phyloP scores from a whole-genome alignment of 2,797 vertebrate genomes.

The Poeciliopsis turneri region DNA sequence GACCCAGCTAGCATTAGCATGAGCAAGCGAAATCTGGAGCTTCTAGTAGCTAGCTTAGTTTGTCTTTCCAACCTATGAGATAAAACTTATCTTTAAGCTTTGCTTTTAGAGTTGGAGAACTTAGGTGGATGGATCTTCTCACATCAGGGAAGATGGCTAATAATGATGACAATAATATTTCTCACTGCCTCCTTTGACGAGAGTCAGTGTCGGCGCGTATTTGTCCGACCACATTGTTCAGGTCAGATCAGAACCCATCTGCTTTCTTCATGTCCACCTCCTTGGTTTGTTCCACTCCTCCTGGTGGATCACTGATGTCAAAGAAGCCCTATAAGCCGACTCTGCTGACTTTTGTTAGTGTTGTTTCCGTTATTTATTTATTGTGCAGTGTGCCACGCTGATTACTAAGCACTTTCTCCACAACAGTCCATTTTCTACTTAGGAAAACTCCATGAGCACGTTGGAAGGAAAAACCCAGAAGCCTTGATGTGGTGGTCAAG shows the following conservation, averaged over 20 bases:
- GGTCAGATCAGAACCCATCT: neutral
- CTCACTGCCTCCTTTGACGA: neutral
- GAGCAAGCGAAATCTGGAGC: neutral
- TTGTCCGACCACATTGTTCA: neutral
- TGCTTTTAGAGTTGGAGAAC: neutral
- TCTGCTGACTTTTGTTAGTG: neutral
- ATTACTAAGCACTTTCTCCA: constrained; percentile 44
- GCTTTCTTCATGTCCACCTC: neutral
- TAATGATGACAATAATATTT: neutral
- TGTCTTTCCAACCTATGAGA: neutral
- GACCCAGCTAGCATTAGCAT: neutral
- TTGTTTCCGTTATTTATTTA: neutral
- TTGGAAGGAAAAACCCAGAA: constrained; percentile 23
- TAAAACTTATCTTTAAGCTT: neutral
- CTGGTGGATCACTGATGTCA: constrained; percentile 56
- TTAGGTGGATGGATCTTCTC: neutral
- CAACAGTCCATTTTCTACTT: constrained; percentile 39
- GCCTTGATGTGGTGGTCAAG: constrained; percentile 70
- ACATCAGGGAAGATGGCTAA: neutral
- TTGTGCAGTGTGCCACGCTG: constrained; percentile 33
- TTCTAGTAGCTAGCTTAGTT: neutral
- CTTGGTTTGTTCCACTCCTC: constrained; percentile 37
- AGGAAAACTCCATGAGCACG: constrained; percentile 51
- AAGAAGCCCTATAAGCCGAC: constrained; percentile 25
- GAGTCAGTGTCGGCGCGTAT: neutral